These are phyloP conservation scores for Thalassoma bifasciatum DNA, from an alignment of 2,113 vertebrate genomes.

Conservation along the genomic window DNA sequence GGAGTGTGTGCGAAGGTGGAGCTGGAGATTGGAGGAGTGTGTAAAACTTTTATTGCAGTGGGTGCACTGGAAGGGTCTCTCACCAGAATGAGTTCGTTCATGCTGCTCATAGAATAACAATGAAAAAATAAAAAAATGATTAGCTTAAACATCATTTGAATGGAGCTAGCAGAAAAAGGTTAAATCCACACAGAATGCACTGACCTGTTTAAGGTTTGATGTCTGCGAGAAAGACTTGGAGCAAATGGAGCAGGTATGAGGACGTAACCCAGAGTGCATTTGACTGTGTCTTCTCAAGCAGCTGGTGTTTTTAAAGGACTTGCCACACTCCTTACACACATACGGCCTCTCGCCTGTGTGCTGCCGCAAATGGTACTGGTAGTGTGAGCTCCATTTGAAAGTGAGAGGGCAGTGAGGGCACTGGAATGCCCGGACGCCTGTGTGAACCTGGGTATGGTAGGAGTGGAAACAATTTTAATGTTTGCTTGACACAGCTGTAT, in stretches of 20 bases:
- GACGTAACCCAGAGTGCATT: slow-evolving; percentile 91
- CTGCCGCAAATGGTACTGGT: slow-evolving; percentile 92
- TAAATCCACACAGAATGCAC: not conserved
- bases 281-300: slow-evolving; percentile 91
- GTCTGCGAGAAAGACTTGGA: slow-evolving; percentile 93
- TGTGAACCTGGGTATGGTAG: slow-evolving; percentile 84
- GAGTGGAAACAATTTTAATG: not conserved
- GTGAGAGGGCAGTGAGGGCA: slow-evolving; percentile 91
- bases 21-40: slow-evolving; percentile 91
- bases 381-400: slow-evolving; percentile 96
- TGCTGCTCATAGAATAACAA: slow-evolving; percentile 78
- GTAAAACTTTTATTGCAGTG: slow-evolving; percentile 89
- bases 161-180: not conserved
- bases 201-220: slow-evolving; percentile 89
- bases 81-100: slow-evolving; percentile 91
- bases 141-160: not conserved
- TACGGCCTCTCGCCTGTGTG: slow-evolving; percentile 93
- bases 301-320: slow-evolving; percentile 94
- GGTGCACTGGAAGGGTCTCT: slow-evolving; percentile 86
- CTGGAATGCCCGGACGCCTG: slow-evolving; percentile 91
- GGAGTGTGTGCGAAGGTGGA: slow-evolving; percentile 91
- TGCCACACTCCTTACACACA: slow-evolving; percentile 91
- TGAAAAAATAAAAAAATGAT: not conserved
- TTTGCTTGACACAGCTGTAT: not conserved
- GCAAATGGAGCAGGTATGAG: slow-evolving; percentile 88